These are phyloP conservation scores for Pangasius djambal DNA, from an alignment of 2,797 vertebrate genomes.

Conservation along the genomic window DNA sequence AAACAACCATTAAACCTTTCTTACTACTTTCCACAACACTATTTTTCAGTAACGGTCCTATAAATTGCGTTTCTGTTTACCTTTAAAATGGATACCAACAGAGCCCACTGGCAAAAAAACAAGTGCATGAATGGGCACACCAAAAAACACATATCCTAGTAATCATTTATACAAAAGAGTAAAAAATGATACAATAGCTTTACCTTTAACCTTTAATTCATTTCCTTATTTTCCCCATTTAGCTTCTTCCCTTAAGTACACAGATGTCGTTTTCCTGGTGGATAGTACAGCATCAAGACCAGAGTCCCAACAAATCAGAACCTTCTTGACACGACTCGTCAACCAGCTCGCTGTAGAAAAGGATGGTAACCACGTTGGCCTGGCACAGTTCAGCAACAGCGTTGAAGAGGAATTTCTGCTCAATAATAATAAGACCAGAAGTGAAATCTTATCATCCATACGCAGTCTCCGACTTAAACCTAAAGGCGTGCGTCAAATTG, in stretches of 20 bases:
- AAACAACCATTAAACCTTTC: background rate
- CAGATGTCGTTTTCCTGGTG: constrained; percentile 83
- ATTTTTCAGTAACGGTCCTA: background rate
- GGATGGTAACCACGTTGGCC: constrained; percentile 72
- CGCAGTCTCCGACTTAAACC: constrained; percentile 57
- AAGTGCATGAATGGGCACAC: background rate
- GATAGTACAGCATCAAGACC: constrained; percentile 64
- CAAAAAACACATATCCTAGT: background rate
- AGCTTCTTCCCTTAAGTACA: constrained; percentile 73
- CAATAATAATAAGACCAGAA: constrained; percentile 68
- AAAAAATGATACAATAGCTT: background rate
- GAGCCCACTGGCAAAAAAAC: background rate
- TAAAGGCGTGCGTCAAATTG: constrained; percentile 64
- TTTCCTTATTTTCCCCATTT: constrained; percentile 37
- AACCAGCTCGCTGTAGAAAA: constrained; percentile 71
- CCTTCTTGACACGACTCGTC: constrained; percentile 49
- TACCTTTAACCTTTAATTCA: background rate
- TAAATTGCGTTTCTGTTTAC: background rate
- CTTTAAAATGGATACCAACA: background rate
- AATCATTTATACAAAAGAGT: background rate
- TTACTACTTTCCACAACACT: background rate
- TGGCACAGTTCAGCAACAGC: constrained; percentile 76
- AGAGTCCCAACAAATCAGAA: constrained; percentile 34
- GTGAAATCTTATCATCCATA: constrained; percentile 60
- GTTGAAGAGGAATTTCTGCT: constrained; percentile 76